Evolutionary conservation across 2,797 vertebrate species (phyloP), one percentile per base, ranked within the genome.

Genomic region (Syngnathus rostellatus): DNA sequence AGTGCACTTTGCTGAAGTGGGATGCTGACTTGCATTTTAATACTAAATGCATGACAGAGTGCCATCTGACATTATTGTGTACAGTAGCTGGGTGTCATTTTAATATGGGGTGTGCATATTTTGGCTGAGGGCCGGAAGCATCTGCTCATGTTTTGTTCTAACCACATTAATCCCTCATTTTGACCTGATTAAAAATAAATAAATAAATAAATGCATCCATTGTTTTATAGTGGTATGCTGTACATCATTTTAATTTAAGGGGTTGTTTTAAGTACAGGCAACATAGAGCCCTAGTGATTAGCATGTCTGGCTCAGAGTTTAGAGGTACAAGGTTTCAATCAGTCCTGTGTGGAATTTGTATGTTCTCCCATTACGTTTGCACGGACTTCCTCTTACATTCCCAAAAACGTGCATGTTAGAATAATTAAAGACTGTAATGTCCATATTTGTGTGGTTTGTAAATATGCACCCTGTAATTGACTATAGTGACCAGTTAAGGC

Each of bases 61-160:
- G 55, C 31, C 16, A 38, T 58, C 21, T 53, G 8, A 53, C 50
- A 21, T 38, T 10, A 65, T 72, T 76, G 71, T 31, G 31, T 31
- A 31, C 31, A 59, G 71, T 74, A 58, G 23, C 62, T 62, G 64
- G 43, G 10, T 46, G 21, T 58, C 12, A 38, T 25, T 62, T 45
- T 45, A 45, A 38, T 58, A 14, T 8, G 16, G 31, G 1, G 41
- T 23, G 60, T 0, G 60, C 6, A 25, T 23, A 21, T 41, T 23
- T 61, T 60, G 5, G 37, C 12, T 37, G 55, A 51, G 46, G 39
- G 11, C 39, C 25, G 69, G 21, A 66, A 66, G 54, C 48, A 71
- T 75, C 69, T 75, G 74, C 77, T 75, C 78, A 69, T 81, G 65
- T 86, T 83, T 77, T 75, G 65, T 62, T 68, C 12, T 43, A 65